phyloP scores from a whole-genome alignment of 35 echinoderm and acorn worm genomes.

The Hemicentrotus pulcherrimus region DNA sequence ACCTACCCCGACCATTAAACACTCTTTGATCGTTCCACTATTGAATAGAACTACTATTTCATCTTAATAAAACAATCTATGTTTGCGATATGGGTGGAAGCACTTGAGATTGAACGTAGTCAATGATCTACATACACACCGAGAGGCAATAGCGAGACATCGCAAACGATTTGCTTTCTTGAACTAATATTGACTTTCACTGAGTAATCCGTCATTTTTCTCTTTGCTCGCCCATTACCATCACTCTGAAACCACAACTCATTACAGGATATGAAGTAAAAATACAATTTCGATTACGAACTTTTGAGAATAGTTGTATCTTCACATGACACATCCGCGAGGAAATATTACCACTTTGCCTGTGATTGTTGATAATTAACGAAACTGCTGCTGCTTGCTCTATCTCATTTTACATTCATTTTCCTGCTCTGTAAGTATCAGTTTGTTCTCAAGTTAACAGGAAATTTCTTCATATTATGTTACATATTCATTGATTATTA shows the following conservation, averaged over 20 bases:
- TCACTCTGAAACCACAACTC: neutral
- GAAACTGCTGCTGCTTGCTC: too few relatives aligned
- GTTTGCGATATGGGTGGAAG: slow-evolving; percentile 1
- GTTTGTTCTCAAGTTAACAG: too few relatives aligned
- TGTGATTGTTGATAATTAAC: neutral
- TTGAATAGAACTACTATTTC: neutral
- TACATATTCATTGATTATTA: too few relatives aligned
- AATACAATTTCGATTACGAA: neutral
- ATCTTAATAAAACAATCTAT: neutral
- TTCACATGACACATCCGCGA: neutral
- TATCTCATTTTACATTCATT: neutral
- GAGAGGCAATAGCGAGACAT: neutral
- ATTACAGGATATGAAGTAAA: neutral
- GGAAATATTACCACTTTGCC: neutral
- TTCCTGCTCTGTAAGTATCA: neutral
- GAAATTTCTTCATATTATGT: too few relatives aligned
- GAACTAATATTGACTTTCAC: neutral
- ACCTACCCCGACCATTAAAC: neutral
- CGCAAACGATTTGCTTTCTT: neutral
- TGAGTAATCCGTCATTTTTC: neutral
- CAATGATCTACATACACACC: neutral
- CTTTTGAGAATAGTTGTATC: neutral
- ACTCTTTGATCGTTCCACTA: neutral
- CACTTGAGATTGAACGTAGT: neutral
- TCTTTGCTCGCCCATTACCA: neutral